Evolutionary conservation across 2,113 vertebrate species (phyloP).

Genomic region (Paratilapia polleni): DNA sequence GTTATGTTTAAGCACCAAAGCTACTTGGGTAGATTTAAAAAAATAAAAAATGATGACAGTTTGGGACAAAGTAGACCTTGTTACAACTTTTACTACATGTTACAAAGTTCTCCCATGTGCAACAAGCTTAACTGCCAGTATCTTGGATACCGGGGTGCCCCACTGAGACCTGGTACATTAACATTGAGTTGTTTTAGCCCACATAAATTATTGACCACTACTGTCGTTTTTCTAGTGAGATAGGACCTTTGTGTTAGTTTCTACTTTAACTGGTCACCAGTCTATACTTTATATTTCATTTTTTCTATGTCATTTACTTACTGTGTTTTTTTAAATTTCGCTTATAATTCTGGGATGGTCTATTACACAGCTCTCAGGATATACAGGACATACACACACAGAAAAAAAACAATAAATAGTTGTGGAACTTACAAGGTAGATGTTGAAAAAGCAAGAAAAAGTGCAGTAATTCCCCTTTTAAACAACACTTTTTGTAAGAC

Average conservation of each 20-base stretch:
- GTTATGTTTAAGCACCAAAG: neutral
- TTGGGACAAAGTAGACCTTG: neutral
- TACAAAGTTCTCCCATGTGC: no score
- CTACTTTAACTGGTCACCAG: no score
- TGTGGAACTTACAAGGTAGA: neutral
- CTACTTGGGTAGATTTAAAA: neutral
- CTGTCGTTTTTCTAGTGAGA: no score
- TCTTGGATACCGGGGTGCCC: no score
- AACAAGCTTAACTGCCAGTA: no score
- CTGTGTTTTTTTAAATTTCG: neutral
- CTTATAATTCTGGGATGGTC: neutral
- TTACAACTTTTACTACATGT: neutral
- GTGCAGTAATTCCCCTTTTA: neutral
- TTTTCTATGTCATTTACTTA: neutral
- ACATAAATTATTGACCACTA: no score
- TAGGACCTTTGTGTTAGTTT: no score
- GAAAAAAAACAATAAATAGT: neutral
- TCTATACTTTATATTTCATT: neutral
- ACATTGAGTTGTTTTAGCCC: no score
- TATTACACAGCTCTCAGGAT: neutral
- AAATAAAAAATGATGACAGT: neutral
- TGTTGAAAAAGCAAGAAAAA: neutral
- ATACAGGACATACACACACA: neutral
- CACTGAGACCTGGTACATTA: no score
- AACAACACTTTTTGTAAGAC: neutral